Evolutionary conservation across 2,797 vertebrate species (phyloP).

Genomic region (Erpetoichthys calabaricus): DNA sequence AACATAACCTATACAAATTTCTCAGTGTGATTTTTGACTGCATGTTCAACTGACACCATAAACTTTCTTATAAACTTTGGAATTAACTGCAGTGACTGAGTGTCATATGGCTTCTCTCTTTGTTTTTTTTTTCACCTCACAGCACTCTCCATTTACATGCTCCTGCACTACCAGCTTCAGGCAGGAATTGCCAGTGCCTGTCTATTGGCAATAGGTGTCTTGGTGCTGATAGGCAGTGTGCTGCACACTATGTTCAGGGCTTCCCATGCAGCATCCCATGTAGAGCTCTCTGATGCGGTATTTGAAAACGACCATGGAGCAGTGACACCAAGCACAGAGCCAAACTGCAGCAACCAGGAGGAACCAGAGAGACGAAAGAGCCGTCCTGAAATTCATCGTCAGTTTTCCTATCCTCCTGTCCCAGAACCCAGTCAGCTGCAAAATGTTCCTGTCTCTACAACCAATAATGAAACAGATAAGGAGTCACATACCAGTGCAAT

Average conservation of each 20-base stretch:
- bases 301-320: constrained; percentile 49
- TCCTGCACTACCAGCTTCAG: constrained; percentile 67
- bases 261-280: constrained; percentile 20
- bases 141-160: constrained; percentile 77
- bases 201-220: constrained; percentile 60
- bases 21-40: too few species aligned
- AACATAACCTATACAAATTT: too few species aligned
- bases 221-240: constrained; percentile 52
- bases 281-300: constrained; percentile 34
- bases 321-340: constrained; percentile 27
- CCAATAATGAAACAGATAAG: too few species aligned
- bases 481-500: constrained; percentile 16
- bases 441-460: not conserved
- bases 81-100: too few species aligned
- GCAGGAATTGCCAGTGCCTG: constrained; percentile 62
- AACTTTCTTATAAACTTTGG: too few species aligned
- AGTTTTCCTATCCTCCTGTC: constrained; percentile 43
- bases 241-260: constrained; percentile 57
- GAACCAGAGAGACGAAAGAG: constrained; percentile 34
- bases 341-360: constrained; percentile 33
- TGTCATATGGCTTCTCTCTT: not conserved
- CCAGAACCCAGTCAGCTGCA: constrained; percentile 32
- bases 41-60: too few species aligned
- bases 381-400: constrained; percentile 48
- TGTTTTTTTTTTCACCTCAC: constrained; percentile 12